phyloP scores from a whole-genome alignment of 2,888 invertebrate species.

The Chironomus tentans region DNA sequence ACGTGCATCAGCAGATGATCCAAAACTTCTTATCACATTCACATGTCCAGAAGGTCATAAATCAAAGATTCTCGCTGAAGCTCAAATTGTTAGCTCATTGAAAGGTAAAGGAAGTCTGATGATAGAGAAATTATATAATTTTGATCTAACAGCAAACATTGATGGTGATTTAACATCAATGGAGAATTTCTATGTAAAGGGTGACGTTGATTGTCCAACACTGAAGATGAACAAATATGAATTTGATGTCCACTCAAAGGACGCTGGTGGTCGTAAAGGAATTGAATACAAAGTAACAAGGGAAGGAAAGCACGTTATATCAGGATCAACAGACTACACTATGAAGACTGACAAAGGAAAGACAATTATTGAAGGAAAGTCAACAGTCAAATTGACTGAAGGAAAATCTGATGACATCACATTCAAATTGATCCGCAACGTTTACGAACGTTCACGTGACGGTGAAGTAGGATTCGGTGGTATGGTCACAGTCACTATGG shows the following conservation, averaged over 20 bases:
- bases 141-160: slow-evolving; percentile 46
- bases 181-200: slow-evolving; percentile 55
- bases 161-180: slow-evolving; percentile 50
- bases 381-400: slow-evolving; percentile 59
- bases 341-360: slow-evolving; percentile 62
- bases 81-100: slow-evolving; percentile 27
- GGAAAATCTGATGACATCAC: slow-evolving; percentile 53
- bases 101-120: slow-evolving; percentile 51
- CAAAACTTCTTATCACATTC: slow-evolving; percentile 48
- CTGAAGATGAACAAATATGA: slow-evolving; percentile 56
- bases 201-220: slow-evolving; percentile 53
- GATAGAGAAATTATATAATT: slow-evolving; percentile 46
- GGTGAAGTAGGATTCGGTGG: slow-evolving; percentile 59
- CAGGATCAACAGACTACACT: slow-evolving; percentile 62
- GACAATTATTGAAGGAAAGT: slow-evolving; percentile 64
- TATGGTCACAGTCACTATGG: slow-evolving; percentile 57
- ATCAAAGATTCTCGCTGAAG: slow-evolving; percentile 35
- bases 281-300: slow-evolving; percentile 56
- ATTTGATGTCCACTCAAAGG: slow-evolving; percentile 54
- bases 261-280: slow-evolving; percentile 50
- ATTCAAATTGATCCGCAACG: slow-evolving; percentile 62
- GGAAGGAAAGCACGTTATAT: slow-evolving; percentile 55
- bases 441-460: slow-evolving; percentile 48
- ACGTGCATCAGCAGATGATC: slow-evolving; percentile 47
- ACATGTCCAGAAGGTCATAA: slow-evolving; percentile 44